phyloP scores from a whole-genome alignment of 2,113 vertebrate genomes.

The Anas platyrhynchos region DNA sequence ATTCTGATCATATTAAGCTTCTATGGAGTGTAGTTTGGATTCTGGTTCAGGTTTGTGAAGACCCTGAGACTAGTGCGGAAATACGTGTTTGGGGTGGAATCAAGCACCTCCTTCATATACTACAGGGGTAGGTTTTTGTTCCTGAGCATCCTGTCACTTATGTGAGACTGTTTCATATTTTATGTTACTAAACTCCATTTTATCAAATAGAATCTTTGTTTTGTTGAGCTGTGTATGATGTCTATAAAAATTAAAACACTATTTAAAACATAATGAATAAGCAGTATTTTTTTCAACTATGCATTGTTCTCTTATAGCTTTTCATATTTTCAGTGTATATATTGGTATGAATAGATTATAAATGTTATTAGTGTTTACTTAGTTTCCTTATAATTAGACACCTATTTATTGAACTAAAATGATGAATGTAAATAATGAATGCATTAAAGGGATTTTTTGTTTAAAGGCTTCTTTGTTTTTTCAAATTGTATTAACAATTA shows the following conservation, averaged over 20 bases:
- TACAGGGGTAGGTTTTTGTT: constrained; percentile 77
- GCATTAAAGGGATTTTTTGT: not conserved
- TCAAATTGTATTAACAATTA: not conserved
- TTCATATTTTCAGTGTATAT: not conserved
- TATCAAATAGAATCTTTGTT: not conserved
- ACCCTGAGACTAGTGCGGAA: constrained; percentile 83
- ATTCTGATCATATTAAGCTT: constrained; percentile 85
- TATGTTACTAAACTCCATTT: not conserved
- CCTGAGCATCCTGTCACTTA: not conserved
- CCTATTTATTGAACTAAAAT: not conserved
- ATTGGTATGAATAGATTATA: not conserved
- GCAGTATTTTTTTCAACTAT: not conserved
- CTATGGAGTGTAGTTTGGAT: constrained; percentile 89
- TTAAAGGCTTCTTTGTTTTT: not conserved
- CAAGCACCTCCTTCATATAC: constrained; percentile 88
- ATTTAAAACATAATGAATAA: not conserved
- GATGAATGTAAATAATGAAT: not conserved
- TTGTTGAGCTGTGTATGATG: not conserved
- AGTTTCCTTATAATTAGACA: not conserved
- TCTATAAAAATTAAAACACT: not conserved
- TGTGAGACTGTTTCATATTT: not conserved
- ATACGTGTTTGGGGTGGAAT: constrained; percentile 90
- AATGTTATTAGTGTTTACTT: not conserved
- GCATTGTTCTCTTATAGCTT: not conserved
- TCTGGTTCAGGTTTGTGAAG: constrained; percentile 91